Conservation (phyloP, 2,797 vertebrate species). For the Sebastes umbrosus region DNA sequence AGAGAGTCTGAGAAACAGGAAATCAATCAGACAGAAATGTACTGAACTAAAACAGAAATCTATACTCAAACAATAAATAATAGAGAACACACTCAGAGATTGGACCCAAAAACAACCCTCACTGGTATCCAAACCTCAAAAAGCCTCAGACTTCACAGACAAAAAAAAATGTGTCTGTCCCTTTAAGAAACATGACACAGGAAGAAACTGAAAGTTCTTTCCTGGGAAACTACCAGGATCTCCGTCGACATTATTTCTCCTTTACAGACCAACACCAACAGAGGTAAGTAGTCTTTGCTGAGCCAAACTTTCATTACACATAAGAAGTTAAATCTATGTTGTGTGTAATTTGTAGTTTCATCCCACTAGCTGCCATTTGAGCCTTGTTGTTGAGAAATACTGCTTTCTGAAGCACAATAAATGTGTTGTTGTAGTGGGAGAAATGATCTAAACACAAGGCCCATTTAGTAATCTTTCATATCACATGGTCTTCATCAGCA, state of each 20-base stretch:
- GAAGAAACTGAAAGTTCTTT: constrained; percentile 44
- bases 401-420: not conserved
- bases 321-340: not conserved
- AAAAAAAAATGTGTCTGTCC: not conserved
- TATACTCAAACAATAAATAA: constrained; percentile 38
- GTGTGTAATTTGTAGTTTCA: not conserved
- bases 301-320: not conserved
- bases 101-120: not conserved
- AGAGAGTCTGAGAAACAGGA: constrained; percentile 1
- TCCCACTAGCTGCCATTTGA: not conserved
- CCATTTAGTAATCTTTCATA: not conserved
- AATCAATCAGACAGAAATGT: constrained; percentile 36
- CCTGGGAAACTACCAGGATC: not conserved
- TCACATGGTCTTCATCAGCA: not conserved
- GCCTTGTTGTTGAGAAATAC: not conserved
- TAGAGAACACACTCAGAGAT: not conserved
- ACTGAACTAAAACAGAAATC: constrained; percentile 16
- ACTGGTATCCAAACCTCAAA: not conserved
- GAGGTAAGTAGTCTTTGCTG: constrained; percentile 3
- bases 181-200: constrained; percentile 53
- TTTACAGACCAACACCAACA: not conserved
- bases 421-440: not conserved
- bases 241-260: fast-evolving
- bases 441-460: not conserved
- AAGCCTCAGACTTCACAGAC: not conserved